Percentiles rank a stretch among this genome's conserved stretches.
These are phyloP conservation scores for Hetaerina americana DNA, from an alignment of 1,140 invertebrate species.

Conservation along the genomic window DNA sequence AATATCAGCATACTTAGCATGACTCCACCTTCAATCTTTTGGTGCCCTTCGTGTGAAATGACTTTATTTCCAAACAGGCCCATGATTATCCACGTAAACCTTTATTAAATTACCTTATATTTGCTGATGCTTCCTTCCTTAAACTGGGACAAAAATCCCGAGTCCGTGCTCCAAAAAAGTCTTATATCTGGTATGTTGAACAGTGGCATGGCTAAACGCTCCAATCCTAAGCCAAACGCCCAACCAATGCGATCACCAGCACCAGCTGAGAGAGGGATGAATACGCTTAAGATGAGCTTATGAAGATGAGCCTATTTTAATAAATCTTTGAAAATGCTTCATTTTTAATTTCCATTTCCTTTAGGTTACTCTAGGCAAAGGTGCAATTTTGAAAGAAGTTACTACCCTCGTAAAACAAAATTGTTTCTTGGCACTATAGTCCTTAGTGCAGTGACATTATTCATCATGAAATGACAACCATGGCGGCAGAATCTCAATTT, in stretches of 20 bases:
- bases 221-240: slow-evolving; percentile 95
- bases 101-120: slow-evolving; percentile 42
- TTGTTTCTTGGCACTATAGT: too few relatives aligned
- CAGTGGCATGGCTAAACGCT: slow-evolving; percentile 89
- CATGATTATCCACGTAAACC: not conserved
- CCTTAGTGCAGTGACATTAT: too few relatives aligned
- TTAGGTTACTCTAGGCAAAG: too few relatives aligned
- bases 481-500: too few relatives aligned
- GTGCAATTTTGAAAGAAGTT: too few relatives aligned
- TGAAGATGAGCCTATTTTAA: too few relatives aligned
- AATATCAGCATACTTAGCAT: not conserved
- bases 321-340: too few relatives aligned
- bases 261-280: slow-evolving; percentile 49
- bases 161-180: slow-evolving; percentile 86
- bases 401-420: too few relatives aligned
- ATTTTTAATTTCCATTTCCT: too few relatives aligned
- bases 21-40: not conserved
- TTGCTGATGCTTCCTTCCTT: slow-evolving; percentile 44
- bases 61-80: not conserved
- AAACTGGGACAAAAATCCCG: slow-evolving; percentile 88
- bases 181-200: slow-evolving; percentile 94
- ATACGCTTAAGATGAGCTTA: too few relatives aligned
- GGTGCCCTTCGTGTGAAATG: not conserved
- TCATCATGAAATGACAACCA: too few relatives aligned
- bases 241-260: slow-evolving; percentile 81